These are phyloP conservation scores for Julus scandinavius DNA, from an alignment of 2,888 invertebrate genomes.

Conservation along the genomic window DNA sequence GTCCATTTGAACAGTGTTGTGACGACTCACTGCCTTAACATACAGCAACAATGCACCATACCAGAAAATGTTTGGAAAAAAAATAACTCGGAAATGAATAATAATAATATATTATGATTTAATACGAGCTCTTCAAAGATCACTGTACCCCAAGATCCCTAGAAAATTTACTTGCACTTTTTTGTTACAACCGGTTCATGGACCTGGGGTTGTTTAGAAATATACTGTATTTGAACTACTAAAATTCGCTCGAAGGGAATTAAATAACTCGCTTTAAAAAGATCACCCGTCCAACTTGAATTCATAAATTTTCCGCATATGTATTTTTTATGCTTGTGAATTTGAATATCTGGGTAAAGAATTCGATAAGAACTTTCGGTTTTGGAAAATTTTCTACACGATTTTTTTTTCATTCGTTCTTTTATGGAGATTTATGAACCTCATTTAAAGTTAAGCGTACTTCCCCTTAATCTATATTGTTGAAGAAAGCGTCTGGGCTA, in stretches of 20 bases:
- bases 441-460: no score
- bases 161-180: background rate
- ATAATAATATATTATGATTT: background rate
- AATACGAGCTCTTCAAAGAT: background rate
- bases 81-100: conserved; percentile 15
- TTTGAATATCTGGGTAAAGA: no score
- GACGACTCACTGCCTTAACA: conserved; percentile 30
- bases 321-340: background rate
- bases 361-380: no score
- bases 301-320: background rate
- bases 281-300: conserved; percentile 7
- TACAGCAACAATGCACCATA: conserved; percentile 6
- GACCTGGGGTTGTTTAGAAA: background rate
- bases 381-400: no score
- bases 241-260: background rate
- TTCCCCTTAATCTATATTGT: no score
- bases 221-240: background rate
- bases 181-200: background rate
- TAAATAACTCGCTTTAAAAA: background rate
- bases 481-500: no score
- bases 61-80: background rate
- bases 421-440: no score
- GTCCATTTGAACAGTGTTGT: conserved; percentile 17
- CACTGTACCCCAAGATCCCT: conserved; percentile 2
- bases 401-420: no score